A percentile compares a stretch with the other conserved stretches of the same genome.
Conservation (phyloP, 2,797 vertebrate genomes). For the Sphenopsis melanotis region DNA sequence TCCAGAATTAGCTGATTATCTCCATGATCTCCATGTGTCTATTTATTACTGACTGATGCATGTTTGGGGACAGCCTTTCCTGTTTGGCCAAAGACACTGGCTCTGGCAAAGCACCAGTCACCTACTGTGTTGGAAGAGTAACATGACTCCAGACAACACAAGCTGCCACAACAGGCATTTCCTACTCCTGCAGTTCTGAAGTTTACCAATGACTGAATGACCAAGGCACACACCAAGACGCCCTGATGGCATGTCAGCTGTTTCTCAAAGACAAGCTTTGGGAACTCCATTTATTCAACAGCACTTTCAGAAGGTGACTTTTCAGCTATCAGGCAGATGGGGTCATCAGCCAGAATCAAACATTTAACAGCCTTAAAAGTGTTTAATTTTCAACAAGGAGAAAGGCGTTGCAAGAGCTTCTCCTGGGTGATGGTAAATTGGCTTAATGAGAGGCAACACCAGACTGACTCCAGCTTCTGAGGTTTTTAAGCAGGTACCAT, state of each 20-base stretch:
- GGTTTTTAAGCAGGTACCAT: not conserved
- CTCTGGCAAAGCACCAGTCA: not conserved
- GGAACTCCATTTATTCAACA: not conserved
- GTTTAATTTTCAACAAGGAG: not conserved
- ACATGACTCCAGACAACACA: not conserved
- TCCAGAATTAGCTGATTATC: not conserved
- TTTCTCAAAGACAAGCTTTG: not conserved
- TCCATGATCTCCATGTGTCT: not conserved
- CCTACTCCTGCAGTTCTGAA: not conserved
- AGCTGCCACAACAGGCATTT: not conserved
- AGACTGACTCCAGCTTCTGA: not conserved
- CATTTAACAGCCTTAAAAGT: not conserved
- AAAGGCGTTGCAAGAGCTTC: not conserved
- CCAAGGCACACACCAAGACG: rapidly evolving
- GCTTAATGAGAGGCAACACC: not conserved
- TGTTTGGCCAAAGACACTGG: not conserved
- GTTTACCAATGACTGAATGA: not conserved
- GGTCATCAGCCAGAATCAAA: not conserved
- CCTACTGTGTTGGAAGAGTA: not conserved
- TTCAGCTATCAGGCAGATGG: not conserved
- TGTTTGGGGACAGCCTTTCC: not conserved
- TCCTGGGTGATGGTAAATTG: not conserved
- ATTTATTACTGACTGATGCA: not conserved
- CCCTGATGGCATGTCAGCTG: not conserved
- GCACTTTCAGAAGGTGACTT: not conserved